Evolutionary conservation across 1,140 invertebrate genomes (phyloP), one percentile per base, ranked within the genome.

Genomic region (Neomicropteryx cornuta): DNA sequence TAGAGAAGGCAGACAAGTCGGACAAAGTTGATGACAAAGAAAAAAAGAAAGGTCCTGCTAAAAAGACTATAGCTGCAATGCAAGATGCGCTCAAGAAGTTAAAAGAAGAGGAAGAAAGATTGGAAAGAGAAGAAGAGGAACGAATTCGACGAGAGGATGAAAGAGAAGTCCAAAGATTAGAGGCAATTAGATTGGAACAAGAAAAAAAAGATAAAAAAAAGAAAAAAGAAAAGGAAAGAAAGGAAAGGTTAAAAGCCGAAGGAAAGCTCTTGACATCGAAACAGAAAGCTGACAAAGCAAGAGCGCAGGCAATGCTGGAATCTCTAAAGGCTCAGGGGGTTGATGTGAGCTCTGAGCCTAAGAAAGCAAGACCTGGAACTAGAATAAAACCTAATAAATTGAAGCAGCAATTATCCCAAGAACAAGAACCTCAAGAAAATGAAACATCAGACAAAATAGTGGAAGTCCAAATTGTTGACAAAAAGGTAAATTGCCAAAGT

Each of bases 191-290:
- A 43, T 59, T 87, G 43, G 88, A 93, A 58, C 78, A 87, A 58
- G 92, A 91, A 62, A 73, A 76, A 36, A 94, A 92, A 56, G 84
- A 93, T 49, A 79, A 76, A 44, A 92, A 92, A 55, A 98, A 97
- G 55, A 77, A 88, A 49, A 94, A 93, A 54, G 91, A 97, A 68
- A 96, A 96, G 50, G 92, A 96, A 54, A 77, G 83, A 40, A 91
- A 87, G 62, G 89, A 94, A 56, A 73, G 87, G 53, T 62, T 95
- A 23, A 97, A 96, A 59, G 87, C 86, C 17, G 92, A 97, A 70
- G 94, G 95, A 2, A 97, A 94, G 69, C 66, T 94, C 17, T 60
- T 97, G 21, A 94, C 91, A 4, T 75, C 84, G 1, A 94, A 94
- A 62, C 91, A 98, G 54, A 91, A 88, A 54, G 83, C 88, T 47